These are phyloP conservation scores for Tanytarsus gracilentus DNA, from an alignment of 2,888 invertebrate genomes.

Conservation along the genomic window DNA sequence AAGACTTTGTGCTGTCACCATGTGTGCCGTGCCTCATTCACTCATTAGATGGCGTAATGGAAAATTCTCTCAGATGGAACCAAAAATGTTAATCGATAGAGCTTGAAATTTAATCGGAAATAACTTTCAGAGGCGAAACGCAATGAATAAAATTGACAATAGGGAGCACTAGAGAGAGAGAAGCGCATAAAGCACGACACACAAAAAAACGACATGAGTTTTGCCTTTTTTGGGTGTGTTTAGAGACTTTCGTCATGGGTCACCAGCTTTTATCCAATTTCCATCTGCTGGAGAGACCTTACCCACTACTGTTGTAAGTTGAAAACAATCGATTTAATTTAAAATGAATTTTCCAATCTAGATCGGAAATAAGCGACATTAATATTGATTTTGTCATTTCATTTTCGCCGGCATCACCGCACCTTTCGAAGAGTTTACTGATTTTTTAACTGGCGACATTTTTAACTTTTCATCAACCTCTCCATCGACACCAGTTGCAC, in stretches of 20 bases:
- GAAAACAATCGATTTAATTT: slow-evolving; percentile 3
- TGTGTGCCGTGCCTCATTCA: too few species aligned
- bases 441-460: neutral
- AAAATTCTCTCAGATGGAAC: neutral
- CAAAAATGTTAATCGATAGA: slow-evolving; percentile 13
- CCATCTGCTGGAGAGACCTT: slow-evolving; percentile 26
- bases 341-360: slow-evolving; percentile 4
- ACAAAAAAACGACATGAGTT: neutral
- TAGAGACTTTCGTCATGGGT: slow-evolving; percentile 11
- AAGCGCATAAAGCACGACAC: slow-evolving; percentile 10
- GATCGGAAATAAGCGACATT: slow-evolving; percentile 27
- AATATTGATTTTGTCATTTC: slow-evolving; percentile 16
- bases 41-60: neutral
- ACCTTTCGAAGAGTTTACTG: neutral
- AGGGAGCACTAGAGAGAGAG: too few species aligned
- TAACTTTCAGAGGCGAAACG: slow-evolving; percentile 18
- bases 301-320: slow-evolving; percentile 4
- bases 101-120: slow-evolving; percentile 15
- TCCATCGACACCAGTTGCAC: slow-evolving; percentile 23
- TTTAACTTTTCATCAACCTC: neutral
- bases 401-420: neutral
- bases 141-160: too few species aligned
- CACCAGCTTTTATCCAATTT: slow-evolving; percentile 19
- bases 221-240: slow-evolving; percentile 12
- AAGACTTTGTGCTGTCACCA: too few species aligned